Base-by-base conservation (phyloP, 2,888 invertebrate species). In the Dicyrtomina minuta region DNA sequence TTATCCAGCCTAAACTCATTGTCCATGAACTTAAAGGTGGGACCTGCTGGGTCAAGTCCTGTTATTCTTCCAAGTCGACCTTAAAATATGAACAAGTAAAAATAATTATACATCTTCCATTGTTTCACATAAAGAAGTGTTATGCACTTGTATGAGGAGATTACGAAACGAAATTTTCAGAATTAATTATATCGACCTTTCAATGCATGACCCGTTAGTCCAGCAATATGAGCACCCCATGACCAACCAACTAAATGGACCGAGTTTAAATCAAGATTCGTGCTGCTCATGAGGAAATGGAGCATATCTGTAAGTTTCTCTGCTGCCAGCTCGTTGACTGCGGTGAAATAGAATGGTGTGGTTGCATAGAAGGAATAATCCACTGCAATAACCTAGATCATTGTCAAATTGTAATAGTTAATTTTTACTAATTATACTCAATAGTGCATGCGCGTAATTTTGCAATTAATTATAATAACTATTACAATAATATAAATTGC, bases 1-100 rank as follows among this genome's bases (percentile, higher is more conserved):
- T 74, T 74, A 22, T 77, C 77, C 58, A 77, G 51, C 17, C 77
- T 44, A 46, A 71, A 71, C 17, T 74, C 74, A 55, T 77, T 70
- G 17, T 72, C 71, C 1, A 77, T 65, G 53, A 62, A 75, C n/a
- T 72, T 69, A 39, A 75, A 77, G 0, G 74, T 71, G n/a, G 75
- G 77, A 15, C 74, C 77, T n/a, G 75, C 73, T 4, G 76, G 74
- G 66, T 76, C 76, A 26, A 72, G 26, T 27, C 53, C 66, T 13
- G 58, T 58, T 1, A 58, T 58, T 6, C 58, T 2, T 4, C 76
- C 76, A n/a, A n/a, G n/a, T n/a, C n/a, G n/a, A n/a, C n/a, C n/a
- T n/a, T n/a, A n/a, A n/a, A n/a, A n/a, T n/a, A n/a, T n/a, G n/a
- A n/a, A n/a, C n/a, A n/a, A n/a, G n/a, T n/a, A n/a, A n/a, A n/a